These are phyloP conservation scores for Pelecanoides urinatrix DNA, from an alignment of 2,113 vertebrate genomes.

Conservation along the genomic window DNA sequence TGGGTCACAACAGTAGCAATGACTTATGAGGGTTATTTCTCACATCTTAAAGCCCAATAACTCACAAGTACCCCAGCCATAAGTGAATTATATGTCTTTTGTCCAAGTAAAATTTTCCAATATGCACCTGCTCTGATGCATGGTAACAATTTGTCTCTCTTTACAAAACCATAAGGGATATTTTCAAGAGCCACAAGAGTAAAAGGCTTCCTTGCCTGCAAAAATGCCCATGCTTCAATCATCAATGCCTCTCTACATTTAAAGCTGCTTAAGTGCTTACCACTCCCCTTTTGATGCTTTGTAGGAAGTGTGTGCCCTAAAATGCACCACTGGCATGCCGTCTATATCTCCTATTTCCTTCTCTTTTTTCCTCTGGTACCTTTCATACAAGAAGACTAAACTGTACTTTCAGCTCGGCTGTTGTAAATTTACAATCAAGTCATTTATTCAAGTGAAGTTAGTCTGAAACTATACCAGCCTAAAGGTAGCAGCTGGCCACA, in stretches of 20 bases:
- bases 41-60: conserved; percentile 32
- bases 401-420: neutral
- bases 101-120: conserved; percentile 11
- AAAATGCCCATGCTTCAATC: neutral
- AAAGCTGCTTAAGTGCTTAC: neutral
- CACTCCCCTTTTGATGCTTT: neutral
- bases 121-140: neutral
- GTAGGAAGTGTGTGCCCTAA: neutral
- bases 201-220: neutral
- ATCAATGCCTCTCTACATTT: neutral
- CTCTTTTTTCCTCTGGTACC: neutral
- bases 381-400: neutral
- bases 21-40: conserved; percentile 38
- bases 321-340: neutral
- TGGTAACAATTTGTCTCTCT: conserved; percentile 9
- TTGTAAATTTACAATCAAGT: neutral
- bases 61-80: neutral
- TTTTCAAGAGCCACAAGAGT: neutral
- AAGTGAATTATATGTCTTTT: conserved; percentile 25
- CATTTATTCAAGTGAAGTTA: neutral
- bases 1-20: conserved; percentile 7
- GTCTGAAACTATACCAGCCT: neutral
- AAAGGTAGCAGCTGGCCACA: neutral
- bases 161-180: neutral
- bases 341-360: neutral